These are phyloP conservation scores for Ferrisia virgata DNA, from an alignment of 2,888 invertebrate genomes.

Conservation along the genomic window DNA sequence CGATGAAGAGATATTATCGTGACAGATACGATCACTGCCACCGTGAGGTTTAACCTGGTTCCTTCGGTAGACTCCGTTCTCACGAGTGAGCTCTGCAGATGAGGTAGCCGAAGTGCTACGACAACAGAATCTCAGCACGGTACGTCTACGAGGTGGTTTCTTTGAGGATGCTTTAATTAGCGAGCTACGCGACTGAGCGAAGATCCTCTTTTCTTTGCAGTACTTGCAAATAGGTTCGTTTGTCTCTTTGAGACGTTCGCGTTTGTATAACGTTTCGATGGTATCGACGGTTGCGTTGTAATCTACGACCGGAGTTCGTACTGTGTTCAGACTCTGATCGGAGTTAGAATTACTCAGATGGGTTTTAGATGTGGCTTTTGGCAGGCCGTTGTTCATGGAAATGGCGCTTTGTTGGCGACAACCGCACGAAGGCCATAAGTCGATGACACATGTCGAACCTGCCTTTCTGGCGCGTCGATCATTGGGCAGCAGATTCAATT, in stretches of 20 bases:
- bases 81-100: conserved; percentile 44
- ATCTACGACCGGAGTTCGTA: neutral
- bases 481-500: conserved; percentile 7
- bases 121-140: neutral
- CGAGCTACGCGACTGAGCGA: neutral
- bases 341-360: conserved; percentile 29
- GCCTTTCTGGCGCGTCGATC: neutral
- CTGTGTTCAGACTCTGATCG: conserved; percentile 34
- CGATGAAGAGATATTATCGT: neutral
- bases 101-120: neutral
- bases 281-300: neutral
- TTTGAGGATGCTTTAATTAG: neutral
- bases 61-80: conserved; percentile 48
- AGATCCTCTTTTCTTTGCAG: conserved; percentile 44
- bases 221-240: conserved; percentile 48
- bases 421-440: neutral
- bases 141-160: neutral
- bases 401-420: conserved; percentile 27
- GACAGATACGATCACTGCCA: conserved; percentile 37
- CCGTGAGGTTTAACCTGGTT: conserved; percentile 45
- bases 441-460: neutral
- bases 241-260: conserved; percentile 48
- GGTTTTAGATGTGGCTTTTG: conserved; percentile 28
- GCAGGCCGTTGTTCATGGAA: neutral
- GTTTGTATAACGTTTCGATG: conserved; percentile 44